A percentile compares a stretch with the other conserved stretches of the same genome.
Conservation (phyloP, 2,888 invertebrate species). For the Amphiduros pacificus region DNA sequence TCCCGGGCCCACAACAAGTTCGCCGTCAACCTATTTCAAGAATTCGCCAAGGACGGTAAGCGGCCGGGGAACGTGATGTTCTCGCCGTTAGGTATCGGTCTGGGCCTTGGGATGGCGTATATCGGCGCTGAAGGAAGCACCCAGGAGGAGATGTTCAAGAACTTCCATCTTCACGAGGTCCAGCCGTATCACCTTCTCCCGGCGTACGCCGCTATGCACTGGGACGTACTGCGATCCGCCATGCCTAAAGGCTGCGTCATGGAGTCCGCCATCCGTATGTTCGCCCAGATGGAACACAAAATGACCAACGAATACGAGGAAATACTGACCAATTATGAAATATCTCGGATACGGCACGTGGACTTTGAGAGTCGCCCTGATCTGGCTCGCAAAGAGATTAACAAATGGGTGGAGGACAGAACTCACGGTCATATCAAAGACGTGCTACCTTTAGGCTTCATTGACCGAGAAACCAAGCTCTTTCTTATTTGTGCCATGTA, state of each 20-base stretch:
- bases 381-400: constrained; percentile 33
- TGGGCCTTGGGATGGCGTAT: constrained; percentile 33
- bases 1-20: constrained; percentile 35
- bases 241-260: constrained; percentile 31
- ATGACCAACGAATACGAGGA: constrained; percentile 28
- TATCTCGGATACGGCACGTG: constrained; percentile 28
- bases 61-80: constrained; percentile 31
- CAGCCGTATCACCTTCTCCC: constrained; percentile 31
- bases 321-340: constrained; percentile 28
- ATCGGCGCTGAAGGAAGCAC: constrained; percentile 29
- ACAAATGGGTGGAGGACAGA: constrained; percentile 33
- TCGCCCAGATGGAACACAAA: constrained; percentile 25
- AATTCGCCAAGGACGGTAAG: constrained; percentile 34
- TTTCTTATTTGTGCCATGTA: constrained; percentile 31
- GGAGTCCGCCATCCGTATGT: constrained; percentile 31
- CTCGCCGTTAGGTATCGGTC: constrained; percentile 29
- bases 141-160: constrained; percentile 31
- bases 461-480: constrained; percentile 31
- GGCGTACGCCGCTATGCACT: constrained; percentile 35
- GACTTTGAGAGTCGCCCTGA: constrained; percentile 27
- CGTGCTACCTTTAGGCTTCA: constrained; percentile 30
- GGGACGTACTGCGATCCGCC: constrained; percentile 30
- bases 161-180: constrained; percentile 29
- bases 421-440: constrained; percentile 32
- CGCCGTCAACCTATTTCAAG: constrained; percentile 32